These are phyloP conservation scores for Drosophila picticornis DNA, from an alignment of 2,888 invertebrate genomes.

Conservation along the genomic window DNA sequence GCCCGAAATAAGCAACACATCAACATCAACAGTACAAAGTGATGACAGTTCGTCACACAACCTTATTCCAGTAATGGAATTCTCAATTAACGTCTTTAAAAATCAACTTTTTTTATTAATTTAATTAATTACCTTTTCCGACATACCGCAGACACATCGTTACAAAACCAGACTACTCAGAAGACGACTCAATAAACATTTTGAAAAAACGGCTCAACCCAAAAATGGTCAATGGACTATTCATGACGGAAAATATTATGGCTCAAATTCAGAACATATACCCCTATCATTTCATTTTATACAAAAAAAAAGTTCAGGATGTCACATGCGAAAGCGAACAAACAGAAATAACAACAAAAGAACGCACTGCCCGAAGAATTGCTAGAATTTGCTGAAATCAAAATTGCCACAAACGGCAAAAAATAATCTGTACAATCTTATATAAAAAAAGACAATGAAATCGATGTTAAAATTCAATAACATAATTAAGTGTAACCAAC, in stretches of 20 bases:
- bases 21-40: constrained; percentile 25
- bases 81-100: constrained; percentile 45
- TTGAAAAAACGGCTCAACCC: constrained; percentile 17
- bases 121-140: constrained; percentile 20
- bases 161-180: constrained; percentile 5
- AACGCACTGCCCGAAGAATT: too few relatives aligned
- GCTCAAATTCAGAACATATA: constrained; percentile 20
- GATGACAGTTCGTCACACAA: constrained; percentile 44
- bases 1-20: constrained; percentile 4
- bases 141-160: constrained; percentile 31
- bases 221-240: constrained; percentile 18
- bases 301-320: constrained; percentile 15
- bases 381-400: too few relatives aligned
- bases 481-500: too few relatives aligned
- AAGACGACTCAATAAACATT: constrained; percentile 5
- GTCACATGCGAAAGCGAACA: neutral
- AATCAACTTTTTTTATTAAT: constrained; percentile 42
- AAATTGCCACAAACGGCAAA: too few relatives aligned
- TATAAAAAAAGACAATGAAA: too few relatives aligned
- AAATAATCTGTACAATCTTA: too few relatives aligned
- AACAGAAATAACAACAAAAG: constrained; percentile 3
- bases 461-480: too few relatives aligned
- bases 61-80: constrained; percentile 30
- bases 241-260: constrained; percentile 26
- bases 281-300: constrained; percentile 10